These are phyloP conservation scores for Urechis unicinctus DNA, from an alignment of 2,888 invertebrate genomes.

Conservation along the genomic window DNA sequence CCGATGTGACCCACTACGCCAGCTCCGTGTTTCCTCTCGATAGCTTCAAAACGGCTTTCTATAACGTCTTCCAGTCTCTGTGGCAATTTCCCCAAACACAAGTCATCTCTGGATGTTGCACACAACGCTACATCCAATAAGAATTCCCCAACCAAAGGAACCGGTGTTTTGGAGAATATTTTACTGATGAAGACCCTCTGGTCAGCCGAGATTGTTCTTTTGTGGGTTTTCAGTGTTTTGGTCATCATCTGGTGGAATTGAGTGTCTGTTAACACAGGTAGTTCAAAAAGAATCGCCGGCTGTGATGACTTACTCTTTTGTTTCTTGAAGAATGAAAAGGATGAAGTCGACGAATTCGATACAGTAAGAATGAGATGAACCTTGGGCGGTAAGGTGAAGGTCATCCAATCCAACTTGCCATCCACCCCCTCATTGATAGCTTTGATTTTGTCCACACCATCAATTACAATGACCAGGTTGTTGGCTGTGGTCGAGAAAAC, in stretches of 20 bases:
- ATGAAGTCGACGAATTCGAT: not conserved
- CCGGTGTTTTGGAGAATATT: not conserved
- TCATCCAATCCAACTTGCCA: not conserved
- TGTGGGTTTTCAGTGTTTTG: not conserved
- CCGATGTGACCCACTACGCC: not conserved
- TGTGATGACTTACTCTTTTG: not conserved
- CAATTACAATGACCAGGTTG: not conserved
- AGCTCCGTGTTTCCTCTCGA: constrained; percentile 8
- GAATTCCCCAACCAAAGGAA: constrained; percentile 1
- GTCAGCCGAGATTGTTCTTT: not conserved
- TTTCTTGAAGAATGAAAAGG: not conserved
- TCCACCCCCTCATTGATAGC: not conserved
- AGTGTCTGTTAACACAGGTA: not conserved
- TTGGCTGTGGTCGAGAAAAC: not conserved
- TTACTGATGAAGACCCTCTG: not conserved
- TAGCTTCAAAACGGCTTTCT: not conserved
- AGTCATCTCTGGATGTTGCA: not conserved
- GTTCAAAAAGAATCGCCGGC: not conserved
- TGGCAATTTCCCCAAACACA: not conserved
- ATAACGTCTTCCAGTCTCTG: constrained; percentile 5
- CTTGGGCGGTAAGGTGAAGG: not conserved
- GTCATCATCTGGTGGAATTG: not conserved
- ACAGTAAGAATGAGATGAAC: not conserved
- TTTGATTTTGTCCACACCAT: not conserved
- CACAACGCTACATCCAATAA: not conserved